Base-by-base conservation (phyloP, 2,113 vertebrate species). In the Vombatus ursinus region DNA sequence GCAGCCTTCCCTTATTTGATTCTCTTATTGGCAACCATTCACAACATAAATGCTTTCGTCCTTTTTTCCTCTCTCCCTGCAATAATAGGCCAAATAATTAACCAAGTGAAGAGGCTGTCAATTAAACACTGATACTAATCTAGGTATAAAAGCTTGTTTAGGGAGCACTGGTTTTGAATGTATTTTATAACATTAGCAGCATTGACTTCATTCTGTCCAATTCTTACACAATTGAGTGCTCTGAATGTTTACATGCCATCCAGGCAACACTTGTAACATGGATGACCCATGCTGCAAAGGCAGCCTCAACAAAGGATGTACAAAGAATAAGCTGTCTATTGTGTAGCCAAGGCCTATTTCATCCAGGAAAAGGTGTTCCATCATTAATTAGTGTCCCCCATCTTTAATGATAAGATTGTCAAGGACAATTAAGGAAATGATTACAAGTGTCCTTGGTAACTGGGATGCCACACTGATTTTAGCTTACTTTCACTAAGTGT, bases 81-180 rank as follows among this genome's bases (percentile, higher is more conserved):
- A 95, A 98, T 98, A 98, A 99, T 97, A 98, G 97, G 93, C 54
- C 94, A 95, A 97, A 98, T 99, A 99, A 99, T 99, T 98, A 99
- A 98, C 98, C 96, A 98, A 98, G 98, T 99, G 98, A 98, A 99
- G 99, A 99, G 98, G 98, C 97, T 99, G 98, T 98, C 98, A 99
- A 98, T 99, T 99, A 99, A 99, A 98, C 98, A 99, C 97, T 98
- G 99, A 99, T 99, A 98, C 99, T 99, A 99, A 99, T 99, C 98
- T 98, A 97, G 98, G 97, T 97, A 99, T 98, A 98, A 99, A 99
- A 98, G 98, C 97, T 99, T 96, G 98, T 97, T 98, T 98, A 98
- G 98, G 98, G 98, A 98, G 98, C 97, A 97, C 93, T 98, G 97
- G 98, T 98, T 97, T 97, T 97, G 98, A 98, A 98, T 98, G 98